A percentile compares a stretch with the other conserved stretches of the same genome.
Evolutionary conservation across 1,140 invertebrate genomes (phyloP).

Genomic region (Drosophila pectinifera): DNA sequence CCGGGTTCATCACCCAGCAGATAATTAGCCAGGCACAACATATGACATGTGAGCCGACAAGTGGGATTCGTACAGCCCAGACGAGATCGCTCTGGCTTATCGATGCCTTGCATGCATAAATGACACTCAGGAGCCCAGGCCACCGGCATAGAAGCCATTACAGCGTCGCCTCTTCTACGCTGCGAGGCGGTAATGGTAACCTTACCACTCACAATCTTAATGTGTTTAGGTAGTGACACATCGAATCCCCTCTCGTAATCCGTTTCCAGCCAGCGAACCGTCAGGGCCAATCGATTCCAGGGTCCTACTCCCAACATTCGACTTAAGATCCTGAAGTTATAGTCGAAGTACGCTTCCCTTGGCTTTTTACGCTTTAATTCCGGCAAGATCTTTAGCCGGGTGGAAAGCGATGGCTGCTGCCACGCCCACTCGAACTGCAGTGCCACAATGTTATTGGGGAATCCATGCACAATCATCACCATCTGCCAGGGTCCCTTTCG

Average conservation of each 20-base stretch:
- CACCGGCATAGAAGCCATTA: neutral
- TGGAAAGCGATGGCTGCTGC: conserved; percentile 95
- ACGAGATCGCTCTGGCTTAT: conserved; percentile 85
- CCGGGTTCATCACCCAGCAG: conserved; percentile 87
- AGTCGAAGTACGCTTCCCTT: conserved; percentile 91
- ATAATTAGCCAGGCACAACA: conserved; percentile 90
- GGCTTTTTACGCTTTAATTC: conserved; percentile 89
- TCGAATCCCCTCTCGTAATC: conserved; percentile 89
- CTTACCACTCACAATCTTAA: conserved; percentile 92
- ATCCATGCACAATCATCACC: conserved; percentile 97
- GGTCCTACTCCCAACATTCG: conserved; percentile 95
- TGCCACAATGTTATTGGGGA: conserved; percentile 96
- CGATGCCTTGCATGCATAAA: conserved; percentile 87
- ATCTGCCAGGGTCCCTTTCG: conserved; percentile 98
- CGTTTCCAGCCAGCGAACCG: conserved; percentile 93
- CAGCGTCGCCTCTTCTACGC: conserved; percentile 28
- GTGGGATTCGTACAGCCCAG: conserved; percentile 89
- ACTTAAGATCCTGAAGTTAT: conserved; percentile 90
- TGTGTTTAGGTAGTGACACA: conserved; percentile 90
- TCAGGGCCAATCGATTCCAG: conserved; percentile 94
- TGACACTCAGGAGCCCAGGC: conserved; percentile 85
- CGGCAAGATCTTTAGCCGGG: conserved; percentile 90
- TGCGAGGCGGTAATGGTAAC: conserved; percentile 88
- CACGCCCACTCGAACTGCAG: conserved; percentile 99
- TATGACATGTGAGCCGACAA: conserved; percentile 90